Percentiles rank a stretch among this genome's conserved stretches.
phyloP scores from a whole-genome alignment of 2,797 vertebrate genomes.

The Clarias platycephalus region DNA sequence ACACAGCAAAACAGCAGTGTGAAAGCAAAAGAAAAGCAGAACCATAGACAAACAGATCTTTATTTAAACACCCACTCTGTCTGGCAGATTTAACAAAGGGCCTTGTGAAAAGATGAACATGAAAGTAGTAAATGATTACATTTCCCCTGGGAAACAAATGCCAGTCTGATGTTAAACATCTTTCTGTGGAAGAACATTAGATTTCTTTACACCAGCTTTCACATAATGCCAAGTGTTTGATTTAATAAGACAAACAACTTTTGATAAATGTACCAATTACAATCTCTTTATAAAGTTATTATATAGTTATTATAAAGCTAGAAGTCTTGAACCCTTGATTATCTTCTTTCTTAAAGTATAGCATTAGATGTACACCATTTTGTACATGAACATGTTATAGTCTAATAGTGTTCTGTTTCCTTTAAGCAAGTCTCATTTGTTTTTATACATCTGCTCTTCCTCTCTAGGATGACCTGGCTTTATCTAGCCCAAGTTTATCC shows the following conservation, averaged over 20 bases:
- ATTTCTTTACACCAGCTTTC: neutral
- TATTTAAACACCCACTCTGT: conserved; percentile 28
- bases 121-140: conserved; percentile 39
- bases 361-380: neutral
- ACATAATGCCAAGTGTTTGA: neutral
- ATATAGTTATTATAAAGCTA: too few relatives aligned
- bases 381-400: neutral
- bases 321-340: too few relatives aligned
- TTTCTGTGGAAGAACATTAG: neutral
- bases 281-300: neutral
- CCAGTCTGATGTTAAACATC: neutral
- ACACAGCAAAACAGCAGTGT: neutral
- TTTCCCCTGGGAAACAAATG: conserved; percentile 7
- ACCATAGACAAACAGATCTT: neutral
- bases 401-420: neutral
- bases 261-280: neutral
- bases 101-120: conserved; percentile 33
- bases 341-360: neutral
- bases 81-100: conserved; percentile 14
- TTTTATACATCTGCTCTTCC: conserved; percentile 55
- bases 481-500: conserved; percentile 65
- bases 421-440: conserved; percentile 12
- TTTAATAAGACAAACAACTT: neutral
- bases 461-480: conserved; percentile 71
- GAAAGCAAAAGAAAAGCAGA: conserved; percentile 39